Conservation (phyloP, 2,113 vertebrate genomes). For the Perca fluviatilis region DNA sequence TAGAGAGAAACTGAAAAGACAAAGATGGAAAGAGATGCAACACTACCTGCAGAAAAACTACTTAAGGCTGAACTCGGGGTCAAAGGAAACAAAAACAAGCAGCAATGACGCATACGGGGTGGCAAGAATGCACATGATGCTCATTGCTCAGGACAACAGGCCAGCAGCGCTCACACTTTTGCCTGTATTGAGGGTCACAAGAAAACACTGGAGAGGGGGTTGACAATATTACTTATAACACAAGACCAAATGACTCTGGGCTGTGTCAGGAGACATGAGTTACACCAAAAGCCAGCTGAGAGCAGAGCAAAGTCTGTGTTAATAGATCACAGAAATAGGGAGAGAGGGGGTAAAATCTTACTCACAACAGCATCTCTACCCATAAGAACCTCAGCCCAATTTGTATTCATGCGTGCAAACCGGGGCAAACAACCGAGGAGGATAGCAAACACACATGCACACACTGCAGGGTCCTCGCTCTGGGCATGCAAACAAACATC, state of each 20-base stretch:
- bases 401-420: conserved; percentile 77
- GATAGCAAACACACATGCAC: conserved; percentile 56
- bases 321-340: conserved; percentile 38
- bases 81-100: conserved; percentile 56
- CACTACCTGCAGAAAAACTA: conserved; percentile 39
- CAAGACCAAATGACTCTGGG: conserved; percentile 42
- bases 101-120: conserved; percentile 30
- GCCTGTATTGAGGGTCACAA: conserved; percentile 22
- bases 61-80: conserved; percentile 44
- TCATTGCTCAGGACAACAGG: conserved; percentile 46
- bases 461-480: conserved; percentile 44
- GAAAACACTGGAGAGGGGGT: conserved; percentile 30
- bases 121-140: conserved; percentile 31
- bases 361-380: conserved; percentile 50
- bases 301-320: conserved; percentile 39
- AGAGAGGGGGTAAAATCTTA: conserved; percentile 33
- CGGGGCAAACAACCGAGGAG: conserved; percentile 58
- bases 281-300: conserved; percentile 43
- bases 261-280: conserved; percentile 41
- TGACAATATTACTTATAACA: conserved; percentile 53
- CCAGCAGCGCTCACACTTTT: conserved; percentile 40
- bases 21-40: conserved; percentile 21
- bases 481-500: conserved; percentile 52
- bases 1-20: background rate
- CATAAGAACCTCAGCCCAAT: conserved; percentile 58